phyloP scores from a whole-genome alignment of 92 coral and sea anemone genomes.

The Paragorgia papillata region DNA sequence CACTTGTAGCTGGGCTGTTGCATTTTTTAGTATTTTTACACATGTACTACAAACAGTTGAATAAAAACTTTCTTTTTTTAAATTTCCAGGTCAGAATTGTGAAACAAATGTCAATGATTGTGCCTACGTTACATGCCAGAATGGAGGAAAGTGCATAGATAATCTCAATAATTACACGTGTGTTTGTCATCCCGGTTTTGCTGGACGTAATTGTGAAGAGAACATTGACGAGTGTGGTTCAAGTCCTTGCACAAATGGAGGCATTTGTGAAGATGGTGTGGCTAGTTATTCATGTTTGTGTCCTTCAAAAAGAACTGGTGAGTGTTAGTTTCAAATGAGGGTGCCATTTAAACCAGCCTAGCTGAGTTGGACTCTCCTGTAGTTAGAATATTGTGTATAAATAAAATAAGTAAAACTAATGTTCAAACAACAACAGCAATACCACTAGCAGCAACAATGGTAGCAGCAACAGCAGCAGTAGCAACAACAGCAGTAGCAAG shows the following conservation, averaged over 20 bases:
- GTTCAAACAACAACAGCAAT: background rate
- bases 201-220: conserved; percentile 64
- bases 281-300: conserved; percentile 25
- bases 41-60: too few species aligned
- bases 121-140: conserved; percentile 60
- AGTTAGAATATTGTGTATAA: too few species aligned
- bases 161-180: conserved; percentile 66
- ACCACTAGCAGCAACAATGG: background rate
- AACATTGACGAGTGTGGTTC: conserved; percentile 68
- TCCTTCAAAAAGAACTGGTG: conserved; percentile 19
- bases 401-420: too few species aligned
- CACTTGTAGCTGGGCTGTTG: too few species aligned
- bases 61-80: conserved; percentile 56
- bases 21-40: too few species aligned
- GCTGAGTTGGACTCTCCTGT: too few species aligned
- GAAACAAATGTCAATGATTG: conserved; percentile 78
- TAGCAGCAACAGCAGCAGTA: background rate
- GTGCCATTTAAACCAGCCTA: background rate
- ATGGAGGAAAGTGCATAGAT: conserved; percentile 69
- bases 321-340: background rate
- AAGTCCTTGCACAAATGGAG: conserved; percentile 10
- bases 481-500: background rate
- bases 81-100: conserved; percentile 72
- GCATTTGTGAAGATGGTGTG: conserved; percentile 12
- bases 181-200: conserved; percentile 61